These are phyloP conservation scores for Pelodiscus sinensis DNA, from an alignment of 2,113 vertebrate species.

Conservation along the genomic window DNA sequence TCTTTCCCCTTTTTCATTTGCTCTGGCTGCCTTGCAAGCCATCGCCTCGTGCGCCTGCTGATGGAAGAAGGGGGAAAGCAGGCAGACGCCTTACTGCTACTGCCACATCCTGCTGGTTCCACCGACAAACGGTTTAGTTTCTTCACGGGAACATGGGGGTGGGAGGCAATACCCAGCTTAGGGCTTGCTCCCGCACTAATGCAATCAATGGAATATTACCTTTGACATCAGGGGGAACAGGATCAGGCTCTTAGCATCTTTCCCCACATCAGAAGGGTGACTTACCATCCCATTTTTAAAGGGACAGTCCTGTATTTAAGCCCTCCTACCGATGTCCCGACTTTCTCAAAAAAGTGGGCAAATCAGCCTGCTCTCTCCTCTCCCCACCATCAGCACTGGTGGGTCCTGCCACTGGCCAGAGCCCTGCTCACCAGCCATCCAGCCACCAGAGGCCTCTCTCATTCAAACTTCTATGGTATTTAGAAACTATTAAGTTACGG, in stretches of 20 bases:
- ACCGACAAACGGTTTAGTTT: background rate
- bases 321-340: background rate
- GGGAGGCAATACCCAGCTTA: background rate
- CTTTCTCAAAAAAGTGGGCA: background rate
- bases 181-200: background rate
- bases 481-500: background rate
- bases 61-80: background rate
- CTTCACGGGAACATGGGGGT: background rate
- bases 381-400: no score
- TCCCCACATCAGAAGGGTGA: background rate
- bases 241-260: background rate
- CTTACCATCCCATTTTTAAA: no score
- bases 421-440: no score
- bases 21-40: background rate
- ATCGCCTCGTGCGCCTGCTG: background rate
- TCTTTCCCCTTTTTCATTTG: background rate
- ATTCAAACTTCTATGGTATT: background rate
- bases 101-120: background rate
- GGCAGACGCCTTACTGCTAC: fast-evolving
- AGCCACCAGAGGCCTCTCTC: background rate
- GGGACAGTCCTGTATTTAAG: no score
- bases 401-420: no score
- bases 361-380: no score
- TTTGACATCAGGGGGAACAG: background rate
- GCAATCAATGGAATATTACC: background rate